Evolutionary conservation across 2,888 invertebrate species (phyloP).

Genomic region (Drosophila barbarae): DNA sequence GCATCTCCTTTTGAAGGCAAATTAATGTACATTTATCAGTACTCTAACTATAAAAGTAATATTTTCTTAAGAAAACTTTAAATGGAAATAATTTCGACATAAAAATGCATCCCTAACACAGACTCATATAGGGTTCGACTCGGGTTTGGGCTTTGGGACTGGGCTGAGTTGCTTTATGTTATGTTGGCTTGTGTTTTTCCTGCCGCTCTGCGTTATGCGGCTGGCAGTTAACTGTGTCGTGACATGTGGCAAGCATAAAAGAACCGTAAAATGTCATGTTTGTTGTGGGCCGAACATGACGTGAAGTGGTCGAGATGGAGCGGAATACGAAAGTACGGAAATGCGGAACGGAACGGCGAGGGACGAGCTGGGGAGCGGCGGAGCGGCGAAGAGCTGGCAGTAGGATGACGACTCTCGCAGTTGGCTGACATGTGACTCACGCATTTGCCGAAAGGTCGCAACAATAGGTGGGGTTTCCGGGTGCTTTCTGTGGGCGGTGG

Average conservation of each 20-base stretch:
- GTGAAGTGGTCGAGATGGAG: conserved; percentile 54
- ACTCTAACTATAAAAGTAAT: not conserved
- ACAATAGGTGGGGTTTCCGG: conserved; percentile 12
- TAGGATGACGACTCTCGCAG: conserved; percentile 43
- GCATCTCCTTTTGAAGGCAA: not conserved
- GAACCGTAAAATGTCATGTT: conserved; percentile 74
- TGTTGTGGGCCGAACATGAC: conserved; percentile 71
- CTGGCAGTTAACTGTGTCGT: conserved; percentile 70
- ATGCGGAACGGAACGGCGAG: conserved; percentile 12
- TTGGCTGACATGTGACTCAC: conserved; percentile 58
- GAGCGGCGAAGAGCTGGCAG: not conserved
- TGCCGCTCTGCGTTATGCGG: conserved; percentile 40
- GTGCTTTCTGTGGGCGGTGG: conserved; percentile 1
- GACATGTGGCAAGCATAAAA: conserved; percentile 73
- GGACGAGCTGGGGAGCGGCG: not conserved
- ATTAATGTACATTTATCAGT: not conserved
- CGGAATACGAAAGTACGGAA: conserved; percentile 24
- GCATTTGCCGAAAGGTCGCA: conserved; percentile 25
- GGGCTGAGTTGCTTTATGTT: conserved; percentile 14
- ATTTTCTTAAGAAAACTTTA: not conserved
- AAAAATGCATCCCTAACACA: not conserved
- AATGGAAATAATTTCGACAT: not conserved
- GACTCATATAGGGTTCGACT: not conserved
- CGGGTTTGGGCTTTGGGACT: conserved; percentile 2
- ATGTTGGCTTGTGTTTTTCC: conserved; percentile 33